Conservation (phyloP, 2,888 invertebrate genomes). For the Labia minor region DNA sequence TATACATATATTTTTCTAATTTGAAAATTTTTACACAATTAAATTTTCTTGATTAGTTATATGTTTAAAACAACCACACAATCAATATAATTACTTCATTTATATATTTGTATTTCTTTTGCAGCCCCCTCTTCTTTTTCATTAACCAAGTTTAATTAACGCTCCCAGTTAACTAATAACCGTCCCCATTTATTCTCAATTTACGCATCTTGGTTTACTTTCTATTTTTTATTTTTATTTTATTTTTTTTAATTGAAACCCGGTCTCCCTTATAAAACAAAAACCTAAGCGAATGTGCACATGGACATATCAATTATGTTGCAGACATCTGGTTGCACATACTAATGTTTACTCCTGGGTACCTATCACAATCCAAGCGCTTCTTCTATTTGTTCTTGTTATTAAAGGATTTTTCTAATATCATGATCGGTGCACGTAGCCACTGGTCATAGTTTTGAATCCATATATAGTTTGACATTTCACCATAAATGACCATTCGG, state of each 20-base stretch:
- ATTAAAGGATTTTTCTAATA: conserved; percentile 13
- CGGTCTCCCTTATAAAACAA: not conserved
- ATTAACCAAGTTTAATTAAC: not conserved
- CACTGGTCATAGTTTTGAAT: not conserved
- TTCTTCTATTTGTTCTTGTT: not conserved
- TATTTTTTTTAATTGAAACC: not conserved
- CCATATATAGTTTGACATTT: conserved; percentile 5
- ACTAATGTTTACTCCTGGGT: not conserved
- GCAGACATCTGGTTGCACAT: not conserved
- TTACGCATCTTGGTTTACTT: too few relatives aligned
- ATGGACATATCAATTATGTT: conserved; percentile 8
- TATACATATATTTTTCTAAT: too few relatives aligned
- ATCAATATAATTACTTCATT: too few relatives aligned
- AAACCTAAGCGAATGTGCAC: not conserved
- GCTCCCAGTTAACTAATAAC: not conserved
- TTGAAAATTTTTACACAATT: too few relatives aligned
- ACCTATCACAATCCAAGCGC: not conserved
- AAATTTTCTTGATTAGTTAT: too few relatives aligned
- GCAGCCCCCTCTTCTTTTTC: too few relatives aligned
- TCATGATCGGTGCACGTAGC: not conserved
- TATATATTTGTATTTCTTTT: too few relatives aligned
- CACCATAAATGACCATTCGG: not conserved
- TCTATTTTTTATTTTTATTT: too few relatives aligned
- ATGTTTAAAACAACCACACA: too few relatives aligned
- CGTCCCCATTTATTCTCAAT: too few relatives aligned